These are phyloP conservation scores for Holothuria glaberrima DNA, from an alignment of 35 echinoderm and acorn worm genomes.

Conservation along the genomic window DNA sequence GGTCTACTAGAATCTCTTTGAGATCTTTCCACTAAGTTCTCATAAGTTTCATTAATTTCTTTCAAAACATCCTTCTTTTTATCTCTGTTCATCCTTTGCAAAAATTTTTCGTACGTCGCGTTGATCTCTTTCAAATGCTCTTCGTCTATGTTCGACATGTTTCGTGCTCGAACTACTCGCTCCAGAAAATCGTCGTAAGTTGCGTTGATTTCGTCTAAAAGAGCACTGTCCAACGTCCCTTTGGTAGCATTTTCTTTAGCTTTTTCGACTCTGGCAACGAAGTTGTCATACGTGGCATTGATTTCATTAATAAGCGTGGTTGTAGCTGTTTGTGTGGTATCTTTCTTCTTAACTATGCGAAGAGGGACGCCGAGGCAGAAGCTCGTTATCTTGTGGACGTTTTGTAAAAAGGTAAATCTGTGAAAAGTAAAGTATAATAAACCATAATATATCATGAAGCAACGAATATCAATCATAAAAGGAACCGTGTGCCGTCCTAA, in stretches of 20 bases:
- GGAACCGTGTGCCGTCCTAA: no score
- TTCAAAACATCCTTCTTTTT: conserved; percentile 35
- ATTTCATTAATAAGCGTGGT: neutral
- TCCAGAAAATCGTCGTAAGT: conserved; percentile 46
- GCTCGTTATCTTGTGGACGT: conserved; percentile 2
- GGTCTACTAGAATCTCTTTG: neutral
- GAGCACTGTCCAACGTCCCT: neutral
- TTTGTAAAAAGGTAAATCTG: conserved; percentile 5
- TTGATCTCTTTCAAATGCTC: conserved; percentile 49
- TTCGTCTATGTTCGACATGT: conserved; percentile 22
- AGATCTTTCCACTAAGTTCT: neutral
- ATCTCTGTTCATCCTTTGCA: conserved; percentile 25
- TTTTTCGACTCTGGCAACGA: conserved; percentile 13
- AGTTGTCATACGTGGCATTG: conserved; percentile 52
- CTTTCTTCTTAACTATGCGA: conserved; percentile 19
- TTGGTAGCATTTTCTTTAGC: conserved; percentile 22
- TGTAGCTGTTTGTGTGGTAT: neutral
- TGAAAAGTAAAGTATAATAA: neutral
- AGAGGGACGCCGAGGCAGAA: conserved; percentile 5
- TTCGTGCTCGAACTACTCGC: neutral
- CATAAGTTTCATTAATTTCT: conserved; percentile 47
- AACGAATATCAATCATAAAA: no score
- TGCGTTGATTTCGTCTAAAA: conserved; percentile 44
- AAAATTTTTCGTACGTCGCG: conserved; percentile 40
- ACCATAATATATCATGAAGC: no score